Conservation (phyloP, 2,113 vertebrate species). For the Corynorhinus townsendii region DNA sequence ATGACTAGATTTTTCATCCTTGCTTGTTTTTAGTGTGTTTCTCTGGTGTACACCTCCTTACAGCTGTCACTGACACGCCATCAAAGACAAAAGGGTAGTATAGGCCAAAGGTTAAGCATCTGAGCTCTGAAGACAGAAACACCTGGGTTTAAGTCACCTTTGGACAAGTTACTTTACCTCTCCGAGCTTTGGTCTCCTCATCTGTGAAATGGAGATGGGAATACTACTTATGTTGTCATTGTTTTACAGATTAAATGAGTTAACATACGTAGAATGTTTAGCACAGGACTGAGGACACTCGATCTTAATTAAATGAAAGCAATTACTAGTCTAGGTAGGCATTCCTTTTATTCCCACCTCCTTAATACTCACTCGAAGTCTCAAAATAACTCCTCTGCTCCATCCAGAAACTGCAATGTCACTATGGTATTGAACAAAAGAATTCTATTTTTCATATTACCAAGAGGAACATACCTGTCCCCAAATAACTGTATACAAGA, state of each 20-base stretch:
- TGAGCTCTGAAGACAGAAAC: background rate
- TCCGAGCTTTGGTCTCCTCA: background rate
- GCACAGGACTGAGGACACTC: background rate
- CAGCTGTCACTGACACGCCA: background rate
- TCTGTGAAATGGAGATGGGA: background rate
- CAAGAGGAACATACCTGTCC: background rate
- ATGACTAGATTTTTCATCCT: background rate
- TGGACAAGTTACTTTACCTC: background rate
- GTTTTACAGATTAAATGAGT: background rate
- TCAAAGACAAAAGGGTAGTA: background rate
- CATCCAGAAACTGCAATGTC: background rate
- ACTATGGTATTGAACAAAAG: background rate
- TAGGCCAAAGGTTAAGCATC: background rate
- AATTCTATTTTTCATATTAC: background rate
- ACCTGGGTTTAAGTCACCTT: background rate
- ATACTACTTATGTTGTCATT: background rate
- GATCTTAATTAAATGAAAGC: background rate
- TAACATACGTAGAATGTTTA: background rate
- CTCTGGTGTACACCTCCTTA: background rate
- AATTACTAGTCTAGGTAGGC: background rate
- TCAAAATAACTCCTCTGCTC: background rate
- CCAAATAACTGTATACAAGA: background rate
- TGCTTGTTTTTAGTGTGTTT: background rate
- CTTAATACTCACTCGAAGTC: background rate
- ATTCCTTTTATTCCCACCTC: background rate